Conservation (phyloP, 2,797 vertebrate species). For the Crypturellus tataupa region DNA sequence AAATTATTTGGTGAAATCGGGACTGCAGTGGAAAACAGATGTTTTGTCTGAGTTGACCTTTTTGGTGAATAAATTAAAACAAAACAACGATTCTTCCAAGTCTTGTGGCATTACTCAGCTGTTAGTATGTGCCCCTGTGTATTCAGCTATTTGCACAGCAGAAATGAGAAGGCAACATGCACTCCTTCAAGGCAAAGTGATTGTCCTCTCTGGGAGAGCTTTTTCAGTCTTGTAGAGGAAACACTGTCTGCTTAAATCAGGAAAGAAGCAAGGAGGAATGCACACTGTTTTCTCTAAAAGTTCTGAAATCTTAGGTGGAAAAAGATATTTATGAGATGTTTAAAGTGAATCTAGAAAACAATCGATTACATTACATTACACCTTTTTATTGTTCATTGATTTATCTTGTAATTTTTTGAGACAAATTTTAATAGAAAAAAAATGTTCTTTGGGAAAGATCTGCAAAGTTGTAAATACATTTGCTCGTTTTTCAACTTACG, state of each 20-base stretch:
- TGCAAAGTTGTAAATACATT: background rate
- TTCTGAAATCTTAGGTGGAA: background rate
- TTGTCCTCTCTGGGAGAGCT: background rate
- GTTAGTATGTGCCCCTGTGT: background rate
- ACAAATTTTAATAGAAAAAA: background rate
- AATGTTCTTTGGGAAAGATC: background rate
- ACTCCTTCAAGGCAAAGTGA: background rate
- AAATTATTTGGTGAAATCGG: background rate
- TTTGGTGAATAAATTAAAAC: conserved; percentile 24
- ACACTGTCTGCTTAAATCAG: background rate
- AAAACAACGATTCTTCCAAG: background rate
- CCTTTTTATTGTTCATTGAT: background rate
- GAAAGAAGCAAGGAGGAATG: background rate
- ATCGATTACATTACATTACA: background rate
- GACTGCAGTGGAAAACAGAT: background rate
- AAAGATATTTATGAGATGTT: background rate
- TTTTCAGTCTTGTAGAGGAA: background rate
- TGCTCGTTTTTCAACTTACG: background rate
- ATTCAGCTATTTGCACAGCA: background rate
- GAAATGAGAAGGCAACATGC: background rate
- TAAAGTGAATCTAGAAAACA: background rate
- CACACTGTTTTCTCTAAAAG: background rate
- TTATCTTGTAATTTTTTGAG: background rate
- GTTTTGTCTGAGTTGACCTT: conserved; percentile 33
- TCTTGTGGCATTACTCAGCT: background rate